Conservation (phyloP, 2,888 invertebrate genomes). For the Spicauda simplicius region DNA sequence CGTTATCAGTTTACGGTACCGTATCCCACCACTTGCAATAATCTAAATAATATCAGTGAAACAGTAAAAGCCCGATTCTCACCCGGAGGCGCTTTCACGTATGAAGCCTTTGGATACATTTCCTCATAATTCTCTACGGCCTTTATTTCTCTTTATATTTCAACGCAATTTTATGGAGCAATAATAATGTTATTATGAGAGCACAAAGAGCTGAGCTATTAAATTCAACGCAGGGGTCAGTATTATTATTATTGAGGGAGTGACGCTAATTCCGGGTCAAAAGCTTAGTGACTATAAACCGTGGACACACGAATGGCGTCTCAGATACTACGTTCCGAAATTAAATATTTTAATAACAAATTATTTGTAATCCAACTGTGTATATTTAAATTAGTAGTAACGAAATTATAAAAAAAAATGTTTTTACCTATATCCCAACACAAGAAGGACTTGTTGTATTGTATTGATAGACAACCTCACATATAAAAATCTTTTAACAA, state of each 20-base stretch:
- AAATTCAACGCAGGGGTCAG: slow-evolving; percentile 12
- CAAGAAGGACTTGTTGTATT: too few relatives aligned
- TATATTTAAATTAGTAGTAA: too few relatives aligned
- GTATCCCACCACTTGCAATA: slow-evolving; percentile 17
- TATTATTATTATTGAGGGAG: slow-evolving; percentile 7
- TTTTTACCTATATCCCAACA: too few relatives aligned
- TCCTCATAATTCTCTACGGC: slow-evolving; percentile 20
- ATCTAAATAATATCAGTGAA: slow-evolving; percentile 22
- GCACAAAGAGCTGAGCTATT: slow-evolving; percentile 25
- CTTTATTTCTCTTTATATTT: slow-evolving; percentile 38
- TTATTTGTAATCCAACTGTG: too few relatives aligned
- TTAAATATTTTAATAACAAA: too few relatives aligned
- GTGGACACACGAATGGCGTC: slow-evolving; percentile 35
- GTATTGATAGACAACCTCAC: too few relatives aligned
- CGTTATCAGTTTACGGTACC: not conserved
- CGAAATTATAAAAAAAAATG: too few relatives aligned
- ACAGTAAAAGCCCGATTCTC: slow-evolving; percentile 22
- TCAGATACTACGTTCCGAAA: not conserved
- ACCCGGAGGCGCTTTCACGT: slow-evolving; percentile 26
- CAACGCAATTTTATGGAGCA: slow-evolving; percentile 39
- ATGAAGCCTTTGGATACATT: slow-evolving; percentile 22
- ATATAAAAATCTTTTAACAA: too few relatives aligned
- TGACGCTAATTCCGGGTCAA: slow-evolving; percentile 9
- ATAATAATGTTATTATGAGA: slow-evolving; percentile 40
- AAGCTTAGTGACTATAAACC: slow-evolving; percentile 36